Percentiles rank a stretch among this genome's conserved stretches.
phyloP scores from a whole-genome alignment of 1,140 invertebrate species.

The Hylaeus volcanicus region DNA sequence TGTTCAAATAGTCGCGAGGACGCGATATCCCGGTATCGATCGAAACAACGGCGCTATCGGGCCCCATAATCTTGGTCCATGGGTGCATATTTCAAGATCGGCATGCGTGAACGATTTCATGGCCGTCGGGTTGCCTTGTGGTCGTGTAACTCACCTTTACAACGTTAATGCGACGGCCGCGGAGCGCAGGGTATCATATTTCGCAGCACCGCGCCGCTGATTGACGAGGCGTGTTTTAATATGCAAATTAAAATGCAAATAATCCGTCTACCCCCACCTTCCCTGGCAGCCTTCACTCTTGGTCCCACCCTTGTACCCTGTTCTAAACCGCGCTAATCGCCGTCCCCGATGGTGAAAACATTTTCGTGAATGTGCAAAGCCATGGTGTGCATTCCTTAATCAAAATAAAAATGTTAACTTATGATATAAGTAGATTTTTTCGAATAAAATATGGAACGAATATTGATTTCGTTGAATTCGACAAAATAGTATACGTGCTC shows the following conservation, averaged over 20 bases:
- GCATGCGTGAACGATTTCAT: slow-evolving; percentile 79
- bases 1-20: slow-evolving; percentile 56
- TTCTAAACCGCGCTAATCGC: slow-evolving; percentile 22
- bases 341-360: slow-evolving; percentile 22
- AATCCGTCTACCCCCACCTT: slow-evolving; percentile 39
- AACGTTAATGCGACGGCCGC: slow-evolving; percentile 76
- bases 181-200: slow-evolving; percentile 72
- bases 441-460: no score
- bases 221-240: slow-evolving; percentile 75
- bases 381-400: no score
- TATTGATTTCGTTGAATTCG: no score
- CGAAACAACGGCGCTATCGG: slow-evolving; percentile 66
- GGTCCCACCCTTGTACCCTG: neutral
- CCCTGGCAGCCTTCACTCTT: neutral
- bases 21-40: slow-evolving; percentile 38
- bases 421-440: no score
- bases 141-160: slow-evolving; percentile 77
- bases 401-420: no score
- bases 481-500: no score
- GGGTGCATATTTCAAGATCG: slow-evolving; percentile 79
- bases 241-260: slow-evolving; percentile 80
- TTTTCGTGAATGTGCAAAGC: neutral
- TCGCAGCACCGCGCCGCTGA: slow-evolving; percentile 67
- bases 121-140: slow-evolving; percentile 78
- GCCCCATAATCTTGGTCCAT: slow-evolving; percentile 67